Conservation (phyloP, 1,140 invertebrate species). For the Achroia grisella region DNA sequence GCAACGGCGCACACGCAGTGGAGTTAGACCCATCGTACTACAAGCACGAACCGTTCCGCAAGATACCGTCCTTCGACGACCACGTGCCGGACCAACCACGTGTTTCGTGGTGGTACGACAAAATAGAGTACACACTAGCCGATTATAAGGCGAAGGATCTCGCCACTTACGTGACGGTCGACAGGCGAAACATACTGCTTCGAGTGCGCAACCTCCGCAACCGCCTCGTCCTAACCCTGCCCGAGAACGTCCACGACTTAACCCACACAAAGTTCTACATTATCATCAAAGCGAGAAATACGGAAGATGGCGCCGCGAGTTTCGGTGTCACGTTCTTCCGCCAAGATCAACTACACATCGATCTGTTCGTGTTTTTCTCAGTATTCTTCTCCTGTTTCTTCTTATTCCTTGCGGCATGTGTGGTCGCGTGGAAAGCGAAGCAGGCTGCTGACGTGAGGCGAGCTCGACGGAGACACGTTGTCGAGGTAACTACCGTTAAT, state of each 20-base stretch:
- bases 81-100: constrained; percentile 32
- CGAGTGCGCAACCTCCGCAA: constrained; percentile 88
- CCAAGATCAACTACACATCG: constrained; percentile 97
- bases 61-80: constrained; percentile 53
- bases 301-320: constrained; percentile 74
- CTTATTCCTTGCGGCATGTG: constrained; percentile 93
- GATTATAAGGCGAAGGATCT: constrained; percentile 81
- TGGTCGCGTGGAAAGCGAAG: constrained; percentile 97
- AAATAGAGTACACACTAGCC: constrained; percentile 60
- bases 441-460: constrained; percentile 88
- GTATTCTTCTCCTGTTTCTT: constrained; percentile 99
- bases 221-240: constrained; percentile 91
- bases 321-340: constrained; percentile 94
- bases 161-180: constrained; percentile 89
- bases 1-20: constrained; percentile 84
- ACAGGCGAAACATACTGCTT: constrained; percentile 85
- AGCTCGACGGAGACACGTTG: constrained; percentile 77
- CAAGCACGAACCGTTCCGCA: constrained; percentile 50
- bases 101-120: constrained; percentile 51
- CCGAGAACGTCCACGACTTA: constrained; percentile 88
- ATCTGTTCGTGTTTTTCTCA: constrained; percentile 98
- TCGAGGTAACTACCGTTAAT: constrained; percentile 52
- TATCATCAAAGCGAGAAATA: constrained; percentile 79
- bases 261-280: constrained; percentile 91
- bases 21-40: constrained; percentile 72